Evolutionary conservation across 2,113 vertebrate species (phyloP), one percentile per base, ranked within the genome.

Genomic region (Centropristis striata): DNA sequence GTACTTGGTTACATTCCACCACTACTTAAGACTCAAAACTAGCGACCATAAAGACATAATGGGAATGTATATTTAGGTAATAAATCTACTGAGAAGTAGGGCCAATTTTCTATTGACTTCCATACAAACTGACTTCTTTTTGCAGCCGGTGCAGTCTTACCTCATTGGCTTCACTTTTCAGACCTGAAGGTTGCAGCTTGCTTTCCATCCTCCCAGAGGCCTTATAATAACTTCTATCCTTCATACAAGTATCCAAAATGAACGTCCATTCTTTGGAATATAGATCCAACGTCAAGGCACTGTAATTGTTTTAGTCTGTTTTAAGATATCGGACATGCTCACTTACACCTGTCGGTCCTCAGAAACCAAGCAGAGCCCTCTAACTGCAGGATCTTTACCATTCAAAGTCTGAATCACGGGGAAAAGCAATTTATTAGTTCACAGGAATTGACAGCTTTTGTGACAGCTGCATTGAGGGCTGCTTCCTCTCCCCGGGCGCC

Each of bases 401-500:
- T 76, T 74, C 18, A 70, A 51, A 27, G 64, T 41, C 27, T 21
- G 64, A 75, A 21, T 53, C 60, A 39, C 1, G 7, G n/a, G 2
- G 47, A 2, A 44, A 73, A 71, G 32, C 10, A 13, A 37, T 78
- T 42, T 63, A 85, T 75, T 78, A 88, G 70, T 57, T 66, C 32
- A 39, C 15, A 39, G 50, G 49, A 77, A 53, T 20, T 25, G 63
- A 60, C 68, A 70, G 50, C 42, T 66, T 84, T 69, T 0, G 4
- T 85, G 81, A 80, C 61, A 60, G 74, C 78, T 86, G 71, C 15
- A n/a, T 61, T 69, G 4, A 2, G 4, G 28, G 37, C 54, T 61
- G 50, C n/a, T 44, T 60, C 75, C 46, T 50, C 73, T 83, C 66
- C 66, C 85, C 39, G 39, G 60, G 14, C 46, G 39, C 58, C 4